Evolutionary conservation across 2,888 invertebrate species (phyloP).

Genomic region (Drosophila barbarae): DNA sequence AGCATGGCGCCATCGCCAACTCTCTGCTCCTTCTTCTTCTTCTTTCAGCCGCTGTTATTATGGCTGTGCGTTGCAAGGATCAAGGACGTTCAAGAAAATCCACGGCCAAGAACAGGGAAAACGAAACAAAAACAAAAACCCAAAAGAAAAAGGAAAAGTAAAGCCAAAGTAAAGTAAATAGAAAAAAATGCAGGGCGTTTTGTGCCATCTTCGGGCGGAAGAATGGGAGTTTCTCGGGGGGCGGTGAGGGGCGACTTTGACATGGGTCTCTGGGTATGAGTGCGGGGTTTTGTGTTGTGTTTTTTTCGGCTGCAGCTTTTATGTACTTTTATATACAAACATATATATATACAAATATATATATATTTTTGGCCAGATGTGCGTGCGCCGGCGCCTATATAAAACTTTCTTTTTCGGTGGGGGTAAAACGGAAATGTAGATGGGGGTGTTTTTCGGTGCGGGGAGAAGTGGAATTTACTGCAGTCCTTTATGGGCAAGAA

Average conservation of each 20-base stretch:
- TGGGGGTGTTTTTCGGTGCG: conserved; percentile 5
- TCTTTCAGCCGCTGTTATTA: conserved; percentile 57
- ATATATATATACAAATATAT: conserved; percentile 36
- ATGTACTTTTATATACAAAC: conserved; percentile 23
- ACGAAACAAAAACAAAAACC: conserved; percentile 52
- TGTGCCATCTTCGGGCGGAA: conserved; percentile 43
- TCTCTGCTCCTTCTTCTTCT: conserved; percentile 44
- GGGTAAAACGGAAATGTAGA: conserved; percentile 7
- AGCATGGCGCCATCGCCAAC: conserved; percentile 58
- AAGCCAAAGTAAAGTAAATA: conserved; percentile 38
- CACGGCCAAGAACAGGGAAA: conserved; percentile 39
- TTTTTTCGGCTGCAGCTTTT: conserved; percentile 58
- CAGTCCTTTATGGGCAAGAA: conserved; percentile 66
- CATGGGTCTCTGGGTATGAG: conserved; percentile 57
- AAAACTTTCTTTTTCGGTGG: conserved; percentile 19
- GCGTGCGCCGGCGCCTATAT: conserved; percentile 65
- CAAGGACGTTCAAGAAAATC: conserved; percentile 79
- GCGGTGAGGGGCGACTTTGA: conserved; percentile 52
- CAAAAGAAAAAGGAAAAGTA: conserved; percentile 23
- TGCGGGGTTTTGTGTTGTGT: conserved; percentile 26
- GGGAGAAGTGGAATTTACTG: conserved; percentile 43
- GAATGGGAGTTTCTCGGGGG: not conserved
- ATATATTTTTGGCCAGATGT: conserved; percentile 54
- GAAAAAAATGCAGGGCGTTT: conserved; percentile 70
- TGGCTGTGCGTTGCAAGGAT: conserved; percentile 78